phyloP scores from a whole-genome alignment of 2,797 vertebrate genomes.

The Chaunax sp. region DNA sequence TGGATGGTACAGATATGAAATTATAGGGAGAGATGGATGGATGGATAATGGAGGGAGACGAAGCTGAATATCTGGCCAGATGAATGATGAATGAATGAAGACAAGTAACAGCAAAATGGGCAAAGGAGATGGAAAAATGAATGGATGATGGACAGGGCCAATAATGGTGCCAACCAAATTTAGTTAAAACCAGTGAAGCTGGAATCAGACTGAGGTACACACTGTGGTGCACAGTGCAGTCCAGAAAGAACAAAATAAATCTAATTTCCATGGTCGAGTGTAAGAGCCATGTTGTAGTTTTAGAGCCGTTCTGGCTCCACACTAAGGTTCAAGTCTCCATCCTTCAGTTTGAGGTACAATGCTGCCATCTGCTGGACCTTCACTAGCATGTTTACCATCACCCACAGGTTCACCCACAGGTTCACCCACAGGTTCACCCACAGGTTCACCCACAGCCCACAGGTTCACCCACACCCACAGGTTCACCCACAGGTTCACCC shows the following conservation, averaged over 20 bases:
- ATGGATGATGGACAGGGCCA: conserved; percentile 13
- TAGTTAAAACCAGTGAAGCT: conserved; percentile 14
- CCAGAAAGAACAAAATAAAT: conserved; percentile 6
- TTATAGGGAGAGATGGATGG: not conserved
- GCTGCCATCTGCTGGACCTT: conserved; percentile 77
- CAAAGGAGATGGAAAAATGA: conserved; percentile 1
- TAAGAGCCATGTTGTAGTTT: not conserved
- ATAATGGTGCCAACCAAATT: conserved; percentile 8
- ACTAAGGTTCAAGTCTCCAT: not conserved
- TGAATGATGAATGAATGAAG: conserved; percentile 36
- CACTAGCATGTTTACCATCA: not conserved
- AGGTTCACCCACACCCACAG: too few relatives aligned
- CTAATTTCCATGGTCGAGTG: not conserved
- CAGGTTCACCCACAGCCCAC: too few relatives aligned
- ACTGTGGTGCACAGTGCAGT: not conserved
- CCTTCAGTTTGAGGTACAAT: conserved; percentile 52
- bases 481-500: too few relatives aligned
- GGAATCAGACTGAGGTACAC: not conserved
- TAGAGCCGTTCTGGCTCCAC: too few relatives aligned
- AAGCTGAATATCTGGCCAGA: conserved; percentile 16
- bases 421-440: too few relatives aligned
- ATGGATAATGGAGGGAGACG: conserved; percentile 6
- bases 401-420: too few relatives aligned
- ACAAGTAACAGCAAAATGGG: conserved; percentile 38
- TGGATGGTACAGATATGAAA: not conserved